These are phyloP conservation scores for Atopsyche davidsoni DNA, from an alignment of 1,140 invertebrate genomes.

Conservation along the genomic window DNA sequence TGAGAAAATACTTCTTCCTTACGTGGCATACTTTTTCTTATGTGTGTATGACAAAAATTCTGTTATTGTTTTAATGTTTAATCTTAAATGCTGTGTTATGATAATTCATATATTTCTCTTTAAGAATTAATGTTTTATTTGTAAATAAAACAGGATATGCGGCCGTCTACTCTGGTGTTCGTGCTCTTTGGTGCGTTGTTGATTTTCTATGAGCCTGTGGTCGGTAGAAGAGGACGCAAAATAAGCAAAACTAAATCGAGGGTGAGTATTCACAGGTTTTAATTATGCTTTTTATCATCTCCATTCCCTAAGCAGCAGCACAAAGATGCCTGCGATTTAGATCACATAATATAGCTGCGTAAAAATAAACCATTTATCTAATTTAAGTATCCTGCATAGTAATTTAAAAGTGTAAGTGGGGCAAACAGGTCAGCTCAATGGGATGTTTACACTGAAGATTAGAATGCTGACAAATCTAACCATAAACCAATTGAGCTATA, in stretches of 20 bases:
- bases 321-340: no score
- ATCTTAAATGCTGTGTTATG: not conserved
- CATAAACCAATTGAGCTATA: not conserved
- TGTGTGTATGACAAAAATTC: not conserved
- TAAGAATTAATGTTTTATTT: not conserved
- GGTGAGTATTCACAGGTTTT: conserved; percentile 12
- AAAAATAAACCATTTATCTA: not conserved
- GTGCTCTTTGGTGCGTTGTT: conserved; percentile 18
- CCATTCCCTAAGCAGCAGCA: no score
- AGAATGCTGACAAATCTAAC: not conserved
- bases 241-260: conserved; percentile 29
- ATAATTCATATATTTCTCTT: not conserved
- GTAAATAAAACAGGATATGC: conserved; percentile 15
- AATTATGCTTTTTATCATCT: no score
- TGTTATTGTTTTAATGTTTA: not conserved
- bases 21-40: not conserved
- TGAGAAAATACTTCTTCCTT: conserved; percentile 9
- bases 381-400: not conserved
- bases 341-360: not conserved
- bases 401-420: not conserved
- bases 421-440: not conserved
- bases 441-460: not conserved
- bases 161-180: conserved; percentile 6
- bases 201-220: conserved; percentile 11
- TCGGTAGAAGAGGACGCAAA: conserved; percentile 23